A percentile compares a stretch with the other conserved stretches of the same genome.
Conservation (phyloP, 2,113 vertebrate genomes). For the Myotis brandtii region DNA sequence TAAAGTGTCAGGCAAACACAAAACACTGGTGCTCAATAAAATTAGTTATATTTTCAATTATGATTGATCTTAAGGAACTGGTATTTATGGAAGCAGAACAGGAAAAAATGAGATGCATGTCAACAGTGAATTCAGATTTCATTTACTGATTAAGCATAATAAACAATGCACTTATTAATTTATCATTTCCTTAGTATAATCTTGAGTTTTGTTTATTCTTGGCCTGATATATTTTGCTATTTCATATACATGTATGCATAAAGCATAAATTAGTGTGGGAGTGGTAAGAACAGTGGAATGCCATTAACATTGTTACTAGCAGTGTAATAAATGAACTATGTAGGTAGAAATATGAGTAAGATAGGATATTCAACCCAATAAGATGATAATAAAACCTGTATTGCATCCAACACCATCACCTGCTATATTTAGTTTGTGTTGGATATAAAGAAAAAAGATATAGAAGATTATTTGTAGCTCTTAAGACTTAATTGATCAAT, state of each 20-base stretch:
- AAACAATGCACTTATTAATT: slow-evolving; percentile 10
- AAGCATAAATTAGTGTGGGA: slow-evolving; percentile 46
- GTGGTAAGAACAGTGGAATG: slow-evolving; percentile 51
- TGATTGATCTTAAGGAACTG: background rate
- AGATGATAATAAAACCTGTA: slow-evolving; percentile 79
- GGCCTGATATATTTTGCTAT: slow-evolving; percentile 46
- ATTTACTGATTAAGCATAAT: slow-evolving; percentile 62
- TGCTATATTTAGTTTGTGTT: slow-evolving; percentile 72
- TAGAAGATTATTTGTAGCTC: slow-evolving; percentile 38
- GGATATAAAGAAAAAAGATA: slow-evolving; percentile 73
- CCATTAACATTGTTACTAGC: slow-evolving; percentile 76
- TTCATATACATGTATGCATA: slow-evolving; percentile 26
- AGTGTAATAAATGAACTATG: slow-evolving; percentile 74
- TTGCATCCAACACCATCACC: slow-evolving; percentile 67
- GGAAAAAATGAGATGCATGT: slow-evolving; percentile 20
- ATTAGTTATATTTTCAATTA: slow-evolving; percentile 56
- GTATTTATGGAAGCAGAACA: slow-evolving; percentile 27
- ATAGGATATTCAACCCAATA: slow-evolving; percentile 64
- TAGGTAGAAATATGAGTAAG: slow-evolving; percentile 70
- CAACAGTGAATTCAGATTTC: slow-evolving; percentile 60
- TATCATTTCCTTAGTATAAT: background rate
- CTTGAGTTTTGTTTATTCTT: slow-evolving; percentile 54
- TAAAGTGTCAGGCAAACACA: background rate
- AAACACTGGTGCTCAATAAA: background rate
- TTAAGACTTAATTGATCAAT: slow-evolving; percentile 60